Base-by-base conservation (phyloP, 2,113 vertebrate genomes). In the Bujurquina vittata region DNA sequence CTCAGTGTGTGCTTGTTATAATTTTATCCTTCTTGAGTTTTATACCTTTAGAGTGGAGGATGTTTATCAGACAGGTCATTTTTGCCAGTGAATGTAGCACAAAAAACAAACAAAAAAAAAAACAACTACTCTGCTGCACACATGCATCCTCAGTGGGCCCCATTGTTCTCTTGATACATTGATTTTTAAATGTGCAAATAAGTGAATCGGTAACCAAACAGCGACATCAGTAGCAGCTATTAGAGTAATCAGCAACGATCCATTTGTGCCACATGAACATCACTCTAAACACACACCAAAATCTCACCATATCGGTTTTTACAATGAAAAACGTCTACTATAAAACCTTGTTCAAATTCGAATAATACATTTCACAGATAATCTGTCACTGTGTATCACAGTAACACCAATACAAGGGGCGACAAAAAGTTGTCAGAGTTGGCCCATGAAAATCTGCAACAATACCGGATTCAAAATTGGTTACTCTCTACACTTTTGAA, bases 1-100 rank as follows among this genome's bases (percentile, higher is more conserved):
- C 37, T 87, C 79, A 56, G 58, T 31, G 52, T 62, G 63, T 56
- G 54, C 74, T 12, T 77, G 43, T 74, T 61, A 73, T 54, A 40
- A 62, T 81, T 89, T 63, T 57, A 65, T 77, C 61, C 61, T 31
- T 46, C 40, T 77, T 55, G 59, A 77, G 54, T 81, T 77, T 67
- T 80, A 55, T 73, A 69, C 22, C 57, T 77, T 40, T 63, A 75
- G 49, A 79, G 57, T 40, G 33, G 20, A 69, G 33, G 49, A 59
- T 62, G 57, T 85, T 81, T 86, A 57, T 57, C 54, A 40, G 80
- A 40, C 17, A 76, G 83, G 54, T 85, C 55, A 22, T 77, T 61
- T 40, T 52, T 60, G 75, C 55, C 7, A 52, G 65, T 18, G 22
- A 49, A 33, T 8, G 61, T 4, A 14, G 22, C 29, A 54, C 54